Evolutionary conservation across 2,888 invertebrate species (phyloP).

Genomic region (Nomada goodeniana): DNA sequence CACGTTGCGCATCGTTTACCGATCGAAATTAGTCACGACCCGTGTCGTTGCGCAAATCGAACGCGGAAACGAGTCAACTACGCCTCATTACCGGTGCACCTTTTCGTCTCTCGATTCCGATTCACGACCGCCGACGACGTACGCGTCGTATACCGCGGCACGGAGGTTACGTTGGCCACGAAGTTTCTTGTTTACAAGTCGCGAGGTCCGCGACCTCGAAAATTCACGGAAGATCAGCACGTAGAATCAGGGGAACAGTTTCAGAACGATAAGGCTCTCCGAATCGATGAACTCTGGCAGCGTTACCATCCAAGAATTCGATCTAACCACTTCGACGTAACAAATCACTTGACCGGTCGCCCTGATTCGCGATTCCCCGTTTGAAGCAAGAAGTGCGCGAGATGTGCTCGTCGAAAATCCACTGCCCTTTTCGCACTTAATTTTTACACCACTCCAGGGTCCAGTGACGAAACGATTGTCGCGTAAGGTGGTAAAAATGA

Average conservation of each 20-base stretch:
- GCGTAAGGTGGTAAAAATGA: neutral
- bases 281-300: no score
- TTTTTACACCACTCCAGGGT: neutral
- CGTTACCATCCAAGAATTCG: neutral
- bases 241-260: neutral
- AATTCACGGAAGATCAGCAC: neutral
- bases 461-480: neutral
- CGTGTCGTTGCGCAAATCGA: constrained; percentile 13
- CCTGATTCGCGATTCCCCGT: constrained; percentile 2
- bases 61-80: constrained; percentile 5
- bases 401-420: no score
- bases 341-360: neutral
- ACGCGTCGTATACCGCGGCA: neutral
- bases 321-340: neutral
- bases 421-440: neutral
- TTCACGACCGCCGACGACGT: neutral
- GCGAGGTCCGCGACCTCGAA: neutral
- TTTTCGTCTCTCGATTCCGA: neutral
- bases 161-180: neutral
- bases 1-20: constrained; percentile 52
- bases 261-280: no score
- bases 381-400: neutral
- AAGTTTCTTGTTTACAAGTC: neutral
- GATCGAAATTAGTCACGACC: constrained; percentile 25
- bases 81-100: constrained; percentile 9